Evolutionary conservation across 1,140 invertebrate species (phyloP), one percentile per base, ranked within the genome.

Genomic region (Ridgeia piscesae): DNA sequence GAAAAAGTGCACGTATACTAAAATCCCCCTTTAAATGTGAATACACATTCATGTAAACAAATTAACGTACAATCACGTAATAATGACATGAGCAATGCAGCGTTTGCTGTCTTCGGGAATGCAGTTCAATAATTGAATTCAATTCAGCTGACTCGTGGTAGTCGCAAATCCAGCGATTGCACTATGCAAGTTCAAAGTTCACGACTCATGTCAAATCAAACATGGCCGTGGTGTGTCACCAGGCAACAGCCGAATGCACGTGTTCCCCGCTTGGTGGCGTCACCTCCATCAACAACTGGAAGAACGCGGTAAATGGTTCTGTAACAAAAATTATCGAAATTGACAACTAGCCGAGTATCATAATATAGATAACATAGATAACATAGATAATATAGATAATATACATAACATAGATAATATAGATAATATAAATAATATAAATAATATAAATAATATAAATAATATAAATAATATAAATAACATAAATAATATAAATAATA

Each of bases 291-390:
- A 98, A 96, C 96, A 98, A 97, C 96, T 98, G 98, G 95, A 98
- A 97, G 96, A 98, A 98, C 93, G 98, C 97, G 93, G 98, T 99
- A 93, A 98, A 97, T 95, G 97, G 97, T 96, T 98, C 98, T 99
- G 97, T 58, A 97, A 97, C 96, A 33, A n/a, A n/a, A 6, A 34
- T 6, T 9, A 33, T 4, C 35, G 9, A 91, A 4, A 35, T 6
- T n/a, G n/a, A 91, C n/a, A 9, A 34, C 31, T 35, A 42, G 91
- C 42, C 33, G 33, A 34, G 4, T 34, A 34, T 2, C 31, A 34
- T n/a, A n/a, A 4, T n/a, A 35, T 6, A 6, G 9, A 35, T 33
- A 33, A 91, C 33, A 91, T 6, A 4, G 9, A 34, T 91, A n/a
- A 34, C 4, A 34, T 91, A n/a, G 8, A 4, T 91, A n/a, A n/a